Conservation (phyloP, 2,113 vertebrate species). For the Trogon melanurus region DNA sequence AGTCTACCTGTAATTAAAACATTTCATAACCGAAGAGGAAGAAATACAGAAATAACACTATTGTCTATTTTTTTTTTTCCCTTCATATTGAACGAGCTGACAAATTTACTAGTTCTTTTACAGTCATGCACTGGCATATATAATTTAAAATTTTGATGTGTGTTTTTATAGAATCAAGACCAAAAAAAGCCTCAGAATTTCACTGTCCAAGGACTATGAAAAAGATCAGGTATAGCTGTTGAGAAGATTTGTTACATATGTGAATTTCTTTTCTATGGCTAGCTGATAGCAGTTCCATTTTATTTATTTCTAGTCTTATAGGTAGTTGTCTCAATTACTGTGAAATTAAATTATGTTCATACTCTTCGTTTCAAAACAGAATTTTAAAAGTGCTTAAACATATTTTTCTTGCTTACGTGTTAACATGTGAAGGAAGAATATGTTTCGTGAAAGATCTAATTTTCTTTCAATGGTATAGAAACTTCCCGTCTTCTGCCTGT, state of each 20-base stretch:
- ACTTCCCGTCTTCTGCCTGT: neutral
- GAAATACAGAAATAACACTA: neutral
- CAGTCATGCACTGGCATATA: neutral
- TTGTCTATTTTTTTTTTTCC: neutral
- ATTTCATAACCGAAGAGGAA: neutral
- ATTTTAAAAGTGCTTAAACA: slow-evolving; percentile 39
- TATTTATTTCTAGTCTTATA: slow-evolving; percentile 12
- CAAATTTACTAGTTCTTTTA: neutral
- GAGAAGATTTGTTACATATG: neutral
- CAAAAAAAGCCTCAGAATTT: slow-evolving; percentile 47
- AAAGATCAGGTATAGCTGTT: neutral
- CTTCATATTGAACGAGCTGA: neutral
- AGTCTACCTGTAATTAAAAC: slow-evolving; percentile 28
- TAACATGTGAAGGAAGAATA: slow-evolving; percentile 40
- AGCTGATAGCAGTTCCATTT: slow-evolving; percentile 35
- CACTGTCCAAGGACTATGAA: neutral
- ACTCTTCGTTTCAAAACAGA: slow-evolving; percentile 52
- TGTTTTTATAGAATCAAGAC: slow-evolving; percentile 37
- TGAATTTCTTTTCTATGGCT: slow-evolving; percentile 35
- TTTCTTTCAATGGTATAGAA: slow-evolving; percentile 42
- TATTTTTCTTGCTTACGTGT: slow-evolving; percentile 56
- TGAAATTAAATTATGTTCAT: slow-evolving; percentile 50
- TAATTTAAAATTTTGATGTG: slow-evolving; percentile 6
- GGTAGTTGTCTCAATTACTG: slow-evolving; percentile 59
- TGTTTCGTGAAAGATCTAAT: slow-evolving; percentile 30